phyloP scores from a whole-genome alignment of 2,888 invertebrate species.

The Thalpophila matura region DNA sequence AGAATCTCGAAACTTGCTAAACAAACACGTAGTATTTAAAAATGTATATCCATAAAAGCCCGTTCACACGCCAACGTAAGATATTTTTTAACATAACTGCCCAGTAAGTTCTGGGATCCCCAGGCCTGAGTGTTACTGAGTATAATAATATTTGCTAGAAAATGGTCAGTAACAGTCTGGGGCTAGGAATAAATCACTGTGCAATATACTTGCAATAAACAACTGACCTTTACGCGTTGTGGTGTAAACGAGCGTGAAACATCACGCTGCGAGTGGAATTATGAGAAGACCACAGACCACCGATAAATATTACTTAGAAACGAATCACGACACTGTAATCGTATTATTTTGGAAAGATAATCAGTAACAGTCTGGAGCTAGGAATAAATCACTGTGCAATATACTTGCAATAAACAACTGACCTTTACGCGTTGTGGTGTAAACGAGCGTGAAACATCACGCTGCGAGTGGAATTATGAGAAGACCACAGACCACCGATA shows the following conservation, averaged over 20 bases:
- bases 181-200: no score
- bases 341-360: not conserved
- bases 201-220: no score
- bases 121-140: not conserved
- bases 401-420: no score
- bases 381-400: no score
- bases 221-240: no score
- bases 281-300: slow-evolving; percentile 5
- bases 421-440: no score
- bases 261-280: not conserved
- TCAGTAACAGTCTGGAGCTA: no score
- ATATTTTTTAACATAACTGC: not conserved
- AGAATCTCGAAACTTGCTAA: slow-evolving; percentile 1
- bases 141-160: not conserved
- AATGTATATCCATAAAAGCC: not conserved
- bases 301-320: slow-evolving; percentile 4
- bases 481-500: not conserved
- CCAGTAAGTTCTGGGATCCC: no score
- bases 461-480: not conserved
- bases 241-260: slow-evolving; percentile 5
- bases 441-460: slow-evolving; percentile 2
- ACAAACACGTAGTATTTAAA: not conserved
- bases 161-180: not conserved
- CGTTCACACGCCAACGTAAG: not conserved
- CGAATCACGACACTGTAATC: slow-evolving; percentile 2